Percentiles rank a stretch among this genome's conserved stretches.
Evolutionary conservation across 2,113 vertebrate genomes (phyloP).

Genomic region (Passer montanus): DNA sequence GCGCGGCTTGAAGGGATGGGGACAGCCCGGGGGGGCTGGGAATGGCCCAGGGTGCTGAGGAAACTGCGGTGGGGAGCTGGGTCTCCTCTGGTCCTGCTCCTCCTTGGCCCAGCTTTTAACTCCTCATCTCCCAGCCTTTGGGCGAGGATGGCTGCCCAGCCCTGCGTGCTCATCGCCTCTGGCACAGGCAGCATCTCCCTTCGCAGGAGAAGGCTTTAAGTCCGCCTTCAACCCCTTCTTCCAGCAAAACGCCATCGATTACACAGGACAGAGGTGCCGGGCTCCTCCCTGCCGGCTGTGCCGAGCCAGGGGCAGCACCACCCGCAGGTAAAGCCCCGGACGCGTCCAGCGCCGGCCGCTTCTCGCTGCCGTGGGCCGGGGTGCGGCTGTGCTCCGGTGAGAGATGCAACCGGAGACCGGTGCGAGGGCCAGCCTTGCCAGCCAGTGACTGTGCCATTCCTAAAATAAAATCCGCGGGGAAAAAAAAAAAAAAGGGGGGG

Average conservation of each 20-base stretch:
- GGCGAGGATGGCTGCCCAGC: not conserved
- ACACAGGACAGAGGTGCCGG: not conserved
- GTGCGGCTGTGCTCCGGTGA: not conserved
- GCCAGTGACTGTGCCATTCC: not conserved
- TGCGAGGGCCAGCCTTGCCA: not conserved
- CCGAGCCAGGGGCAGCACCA: not conserved
- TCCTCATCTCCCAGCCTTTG: accelerated
- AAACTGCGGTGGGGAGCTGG: not conserved
- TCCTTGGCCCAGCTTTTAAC: accelerated
- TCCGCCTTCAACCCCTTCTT: not conserved
- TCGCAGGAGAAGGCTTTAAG: not conserved
- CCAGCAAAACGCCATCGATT: not conserved
- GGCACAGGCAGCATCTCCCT: not conserved
- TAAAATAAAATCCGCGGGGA: not conserved
- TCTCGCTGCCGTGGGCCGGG: not conserved
- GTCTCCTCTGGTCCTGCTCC: not conserved
- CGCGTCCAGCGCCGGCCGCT: not conserved
- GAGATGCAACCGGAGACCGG: accelerated
- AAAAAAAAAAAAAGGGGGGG: accelerated
- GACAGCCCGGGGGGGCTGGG: accelerated
- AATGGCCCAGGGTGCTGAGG: not conserved
- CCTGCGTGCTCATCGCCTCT: not conserved
- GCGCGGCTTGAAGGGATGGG: not conserved
- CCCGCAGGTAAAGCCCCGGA: not conserved
- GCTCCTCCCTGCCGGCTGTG: not conserved